Evolutionary conservation across 2,888 invertebrate species (phyloP).

Genomic region (Branchellion lobata): DNA sequence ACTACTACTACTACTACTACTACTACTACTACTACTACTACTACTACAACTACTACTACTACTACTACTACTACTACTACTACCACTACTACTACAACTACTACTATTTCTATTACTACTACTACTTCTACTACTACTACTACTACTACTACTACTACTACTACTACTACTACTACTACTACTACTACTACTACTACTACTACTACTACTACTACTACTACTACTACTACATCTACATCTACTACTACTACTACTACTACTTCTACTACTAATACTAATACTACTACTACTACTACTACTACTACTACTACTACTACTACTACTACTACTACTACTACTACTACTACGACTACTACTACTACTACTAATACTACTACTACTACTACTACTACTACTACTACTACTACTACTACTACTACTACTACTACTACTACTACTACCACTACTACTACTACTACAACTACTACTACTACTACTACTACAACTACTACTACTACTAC

Average conservation of each 20-base stretch:
- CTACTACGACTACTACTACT: background rate
- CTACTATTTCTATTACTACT: conserved; percentile 14
- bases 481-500: conserved; percentile 8
- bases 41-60: background rate
- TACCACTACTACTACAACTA: background rate
- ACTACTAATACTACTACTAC: background rate
- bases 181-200: background rate
- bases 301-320: background rate
- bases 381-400: background rate
- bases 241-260: background rate
- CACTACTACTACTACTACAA: conserved; percentile 18
- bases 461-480: conserved; percentile 19
- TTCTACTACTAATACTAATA: background rate
- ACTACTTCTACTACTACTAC: background rate
- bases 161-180: background rate
- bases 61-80: background rate
- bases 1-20: background rate
- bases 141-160: background rate
- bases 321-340: background rate
- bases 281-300: background rate
- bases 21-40: background rate
- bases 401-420: conserved; percentile 17
- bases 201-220: background rate
- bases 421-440: conserved; percentile 8
- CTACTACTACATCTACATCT: background rate